These are phyloP conservation scores for Chaenogobius annularis DNA, from an alignment of 2,113 vertebrate genomes.

Conservation along the genomic window DNA sequence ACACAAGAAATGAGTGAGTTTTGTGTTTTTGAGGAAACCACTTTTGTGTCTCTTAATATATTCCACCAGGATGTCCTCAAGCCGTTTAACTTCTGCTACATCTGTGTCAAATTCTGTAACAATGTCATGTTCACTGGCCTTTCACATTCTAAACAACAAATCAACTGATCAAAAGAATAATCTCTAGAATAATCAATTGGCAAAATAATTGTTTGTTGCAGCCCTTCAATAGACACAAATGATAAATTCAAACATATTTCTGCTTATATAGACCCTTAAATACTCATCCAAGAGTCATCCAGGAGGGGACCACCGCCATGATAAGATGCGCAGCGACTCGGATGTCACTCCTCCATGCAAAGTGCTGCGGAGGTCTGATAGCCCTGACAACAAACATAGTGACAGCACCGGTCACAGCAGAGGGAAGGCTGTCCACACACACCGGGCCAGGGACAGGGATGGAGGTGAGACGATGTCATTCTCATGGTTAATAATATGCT, in stretches of 20 bases:
- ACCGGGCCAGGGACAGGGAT: constrained; percentile 94
- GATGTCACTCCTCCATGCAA: constrained; percentile 97
- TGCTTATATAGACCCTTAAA: constrained; percentile 90
- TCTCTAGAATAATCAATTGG: too few relatives aligned
- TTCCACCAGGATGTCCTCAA: too few relatives aligned
- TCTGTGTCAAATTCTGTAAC: too few relatives aligned
- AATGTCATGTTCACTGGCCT: too few relatives aligned
- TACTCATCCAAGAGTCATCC: constrained; percentile 98
- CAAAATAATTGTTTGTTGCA: too few relatives aligned
- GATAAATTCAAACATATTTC: constrained; percentile 16
- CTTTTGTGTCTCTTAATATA: too few relatives aligned
- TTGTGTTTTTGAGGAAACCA: too few relatives aligned
- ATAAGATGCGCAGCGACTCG: constrained; percentile 92
- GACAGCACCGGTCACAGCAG: constrained; percentile 91
- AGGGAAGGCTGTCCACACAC: constrained; percentile 91
- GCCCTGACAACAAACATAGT: constrained; percentile 93
- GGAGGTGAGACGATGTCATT: constrained; percentile 84
- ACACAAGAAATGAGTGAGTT: too few relatives aligned
- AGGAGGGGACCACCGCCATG: constrained; percentile 94
- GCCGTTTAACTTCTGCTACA: too few relatives aligned
- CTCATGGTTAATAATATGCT: neutral
- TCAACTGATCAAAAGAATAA: too few relatives aligned
- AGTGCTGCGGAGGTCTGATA: constrained; percentile 94
- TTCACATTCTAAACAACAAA: too few relatives aligned
- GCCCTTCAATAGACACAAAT: neutral